Evolutionary conservation across 2,888 invertebrate genomes (phyloP).

Genomic region (Harmothoe impar): DNA sequence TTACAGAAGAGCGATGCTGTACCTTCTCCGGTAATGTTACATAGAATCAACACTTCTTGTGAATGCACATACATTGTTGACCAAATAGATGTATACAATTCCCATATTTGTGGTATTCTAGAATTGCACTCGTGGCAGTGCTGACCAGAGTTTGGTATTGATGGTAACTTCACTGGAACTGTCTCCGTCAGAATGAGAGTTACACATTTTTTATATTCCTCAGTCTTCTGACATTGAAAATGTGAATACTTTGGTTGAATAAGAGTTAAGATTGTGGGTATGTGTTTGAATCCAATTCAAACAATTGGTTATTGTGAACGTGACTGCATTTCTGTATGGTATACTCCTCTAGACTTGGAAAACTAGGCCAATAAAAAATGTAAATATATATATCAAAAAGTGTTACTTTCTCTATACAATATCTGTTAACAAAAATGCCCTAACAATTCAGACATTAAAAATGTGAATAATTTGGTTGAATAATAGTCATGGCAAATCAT

Average conservation of each 20-base stretch:
- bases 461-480: too few relatives aligned
- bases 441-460: too few relatives aligned
- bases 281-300: conserved; percentile 47
- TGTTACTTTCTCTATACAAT: too few relatives aligned
- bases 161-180: background rate
- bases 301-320: conserved; percentile 6
- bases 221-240: background rate
- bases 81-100: background rate
- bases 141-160: background rate
- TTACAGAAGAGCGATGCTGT: too few relatives aligned
- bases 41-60: background rate
- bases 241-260: background rate
- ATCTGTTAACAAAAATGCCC: too few relatives aligned
- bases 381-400: conserved; percentile 24
- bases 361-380: conserved; percentile 45
- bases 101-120: conserved; percentile 5
- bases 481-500: too few relatives aligned
- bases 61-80: background rate
- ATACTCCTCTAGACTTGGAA: conserved; percentile 30
- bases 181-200: background rate
- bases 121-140: background rate
- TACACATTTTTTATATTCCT: conserved; percentile 12
- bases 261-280: background rate
- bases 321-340: conserved; percentile 45
- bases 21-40: too few relatives aligned